Base-by-base conservation (phyloP, 2,888 invertebrate genomes). In the Acleris laterana region DNA sequence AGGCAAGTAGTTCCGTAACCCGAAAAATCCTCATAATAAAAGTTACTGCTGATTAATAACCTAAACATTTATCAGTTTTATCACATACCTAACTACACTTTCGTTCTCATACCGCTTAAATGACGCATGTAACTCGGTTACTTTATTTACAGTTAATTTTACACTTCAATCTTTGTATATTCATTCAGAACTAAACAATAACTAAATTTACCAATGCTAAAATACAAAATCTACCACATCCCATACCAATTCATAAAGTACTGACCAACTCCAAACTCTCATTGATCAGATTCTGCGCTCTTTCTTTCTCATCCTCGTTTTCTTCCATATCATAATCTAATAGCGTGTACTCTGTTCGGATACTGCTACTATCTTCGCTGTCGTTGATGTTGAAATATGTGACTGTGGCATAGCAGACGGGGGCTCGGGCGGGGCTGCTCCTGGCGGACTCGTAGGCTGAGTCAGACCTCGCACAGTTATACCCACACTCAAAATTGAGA, bases 331-430 rank as follows among this genome's bases (percentile, higher is more conserved):
- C 90, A 32, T 72, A 79, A 48, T 93, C 93, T 0, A 93, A 77
- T 2, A 91, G 77, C 1, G 93, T 93, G 73, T 88, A 91, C 69
- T 93, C 93, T 0, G 93, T 93, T 44, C 86, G 81, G 71, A 93
- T 88, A 73, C 92, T 92, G 80, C 89, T 88, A 71, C 87, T 90
- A 62, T 93, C 93, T 49, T 90, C 90, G 46, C 90, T 90, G 71
- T 91, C 92, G 53, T 89, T 90, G 0, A 90, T 88, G 63, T 90
- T 90, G 76, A 90, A 90, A 71, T 92, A 92, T 0, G 91, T 88
- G 13, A 90, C 90, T 0, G 92, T 89, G 1, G 91, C 90, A 71
- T 90, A 90, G 75, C 88, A 89, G 1, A 89, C 85, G 0, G 83
- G 80, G 6, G 87, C 73, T 22, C 83, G 74, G 0, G 84, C 81